phyloP scores from a whole-genome alignment of 2,888 invertebrate genomes.

The Macrophya annulata region DNA sequence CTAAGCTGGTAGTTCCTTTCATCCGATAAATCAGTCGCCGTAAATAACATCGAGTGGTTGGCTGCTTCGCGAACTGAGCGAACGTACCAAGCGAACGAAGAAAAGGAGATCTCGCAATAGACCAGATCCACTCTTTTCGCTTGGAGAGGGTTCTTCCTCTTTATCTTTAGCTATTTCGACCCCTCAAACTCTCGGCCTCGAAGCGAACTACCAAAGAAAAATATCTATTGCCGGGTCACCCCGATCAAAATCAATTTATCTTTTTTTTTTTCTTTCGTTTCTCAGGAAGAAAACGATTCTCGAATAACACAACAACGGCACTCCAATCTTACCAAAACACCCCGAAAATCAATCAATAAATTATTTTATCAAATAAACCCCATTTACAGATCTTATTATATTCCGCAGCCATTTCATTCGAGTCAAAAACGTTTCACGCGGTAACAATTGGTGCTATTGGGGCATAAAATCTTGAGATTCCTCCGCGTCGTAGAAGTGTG shows the following conservation, averaged over 20 bases:
- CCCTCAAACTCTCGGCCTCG: constrained; percentile 8
- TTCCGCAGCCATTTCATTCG: too few relatives aligned
- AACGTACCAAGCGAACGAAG: constrained; percentile 68
- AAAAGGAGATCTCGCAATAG: constrained; percentile 74
- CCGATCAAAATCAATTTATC: constrained; percentile 52
- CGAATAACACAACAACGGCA: not conserved
- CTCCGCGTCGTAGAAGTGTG: not conserved
- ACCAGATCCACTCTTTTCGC: constrained; percentile 70
- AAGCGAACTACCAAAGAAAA: constrained; percentile 38
- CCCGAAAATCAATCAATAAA: not conserved
- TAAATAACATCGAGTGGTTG: constrained; percentile 76
- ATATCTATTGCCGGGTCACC: constrained; percentile 47
- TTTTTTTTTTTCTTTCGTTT: not conserved
- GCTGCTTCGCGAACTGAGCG: constrained; percentile 65
- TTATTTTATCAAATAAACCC: not conserved
- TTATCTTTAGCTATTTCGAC: constrained; percentile 52
- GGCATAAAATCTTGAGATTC: not conserved
- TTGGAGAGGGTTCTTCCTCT: constrained; percentile 41
- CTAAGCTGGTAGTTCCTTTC: constrained; percentile 74
- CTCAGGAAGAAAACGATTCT: constrained; percentile 1
- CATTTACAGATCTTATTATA: not conserved
- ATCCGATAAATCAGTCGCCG: constrained; percentile 77
- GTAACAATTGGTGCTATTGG: not conserved
- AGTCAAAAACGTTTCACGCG: not conserved
- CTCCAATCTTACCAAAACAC: constrained; percentile 1